A percentile compares a stretch with the other conserved stretches of the same genome.
phyloP scores from a whole-genome alignment of 2,113 vertebrate genomes.

The Muntiacus muntjak region DNA sequence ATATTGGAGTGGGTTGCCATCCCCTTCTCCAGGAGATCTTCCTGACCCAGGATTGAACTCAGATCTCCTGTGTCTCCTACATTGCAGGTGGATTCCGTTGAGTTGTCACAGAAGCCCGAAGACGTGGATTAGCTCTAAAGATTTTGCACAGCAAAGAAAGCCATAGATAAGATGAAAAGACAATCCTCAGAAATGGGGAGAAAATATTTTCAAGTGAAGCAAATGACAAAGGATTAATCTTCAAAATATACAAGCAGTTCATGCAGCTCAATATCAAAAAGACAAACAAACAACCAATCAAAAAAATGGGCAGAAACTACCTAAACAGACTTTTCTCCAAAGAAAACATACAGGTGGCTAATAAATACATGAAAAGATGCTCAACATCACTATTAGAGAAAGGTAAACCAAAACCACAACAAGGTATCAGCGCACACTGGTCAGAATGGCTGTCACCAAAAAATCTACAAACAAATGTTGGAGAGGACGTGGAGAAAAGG shows the following conservation, averaged over 20 bases:
- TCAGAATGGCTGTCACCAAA: background rate
- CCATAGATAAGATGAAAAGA: background rate
- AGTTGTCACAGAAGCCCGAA: background rate
- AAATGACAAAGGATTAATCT: background rate
- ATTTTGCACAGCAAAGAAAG: background rate
- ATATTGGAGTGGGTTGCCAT: background rate
- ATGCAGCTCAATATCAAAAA: background rate
- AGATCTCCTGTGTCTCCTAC: background rate
- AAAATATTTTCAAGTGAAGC: background rate
- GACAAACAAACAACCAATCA: background rate
- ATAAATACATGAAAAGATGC: background rate
- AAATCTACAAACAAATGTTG: background rate
- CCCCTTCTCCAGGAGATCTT: background rate
- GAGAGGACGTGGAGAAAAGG: background rate
- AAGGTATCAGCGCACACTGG: background rate
- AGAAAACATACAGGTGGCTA: background rate
- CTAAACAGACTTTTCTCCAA: background rate
- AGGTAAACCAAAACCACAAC: background rate
- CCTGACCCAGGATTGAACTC: background rate
- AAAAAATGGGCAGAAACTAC: background rate
- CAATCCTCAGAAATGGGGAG: background rate
- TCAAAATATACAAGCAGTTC: background rate
- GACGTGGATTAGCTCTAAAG: background rate
- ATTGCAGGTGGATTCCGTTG: background rate
- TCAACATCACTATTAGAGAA: background rate